Base-by-base conservation (phyloP, 2,888 invertebrate genomes). In the Orthosia cruda region DNA sequence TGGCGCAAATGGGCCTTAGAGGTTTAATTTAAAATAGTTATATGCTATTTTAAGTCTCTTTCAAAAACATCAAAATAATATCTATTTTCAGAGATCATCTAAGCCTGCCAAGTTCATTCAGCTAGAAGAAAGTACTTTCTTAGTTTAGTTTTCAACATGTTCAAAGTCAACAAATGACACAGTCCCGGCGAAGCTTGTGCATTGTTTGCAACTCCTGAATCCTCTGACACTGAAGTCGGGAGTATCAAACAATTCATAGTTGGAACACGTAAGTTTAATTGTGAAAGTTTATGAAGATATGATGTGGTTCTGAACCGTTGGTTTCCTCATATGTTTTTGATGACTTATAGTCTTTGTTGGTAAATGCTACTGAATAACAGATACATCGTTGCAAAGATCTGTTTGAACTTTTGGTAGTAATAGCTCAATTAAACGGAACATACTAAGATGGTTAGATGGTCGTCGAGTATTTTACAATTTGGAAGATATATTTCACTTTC, bases 221-320 rank as follows among this genome's bases (percentile, higher is more conserved):
- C 58, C 76, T 49, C 73, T 81, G 83, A 81, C 65, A 62, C 20
- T 55, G 58, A 49, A 69, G 74, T 63, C 61, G 52, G 71, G 67
- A 49, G 77, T 73, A 62, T 62, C 71, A 76, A 76, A 86, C 84
- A 71, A 82, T 86, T 86, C 84, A 72, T 72, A 71, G 74, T 78
- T 67, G 4, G 15, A 26, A 15, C 49, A 64, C 45, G 23, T 58
- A 55, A 65, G 74, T 68, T 78, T 47, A 78, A 71, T 69, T 78
- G 63, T 59, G n/a, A 45, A 82, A 70, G 61, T 59, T 79, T 75
- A 54, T 64, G 63, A 66, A 62, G 50, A 65, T 77, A 69, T 40
- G 49, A 45, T n/a, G 66, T 40, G 32, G 11, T 49, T n/a, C 62
- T 47, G 45, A 11, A 55, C 45, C 20, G 26, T 12, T 32, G 49